Percentiles rank a stretch among this genome's conserved stretches.
These are phyloP conservation scores for Lithophane ornitopus DNA, from an alignment of 2,888 invertebrate genomes.

Conservation along the genomic window DNA sequence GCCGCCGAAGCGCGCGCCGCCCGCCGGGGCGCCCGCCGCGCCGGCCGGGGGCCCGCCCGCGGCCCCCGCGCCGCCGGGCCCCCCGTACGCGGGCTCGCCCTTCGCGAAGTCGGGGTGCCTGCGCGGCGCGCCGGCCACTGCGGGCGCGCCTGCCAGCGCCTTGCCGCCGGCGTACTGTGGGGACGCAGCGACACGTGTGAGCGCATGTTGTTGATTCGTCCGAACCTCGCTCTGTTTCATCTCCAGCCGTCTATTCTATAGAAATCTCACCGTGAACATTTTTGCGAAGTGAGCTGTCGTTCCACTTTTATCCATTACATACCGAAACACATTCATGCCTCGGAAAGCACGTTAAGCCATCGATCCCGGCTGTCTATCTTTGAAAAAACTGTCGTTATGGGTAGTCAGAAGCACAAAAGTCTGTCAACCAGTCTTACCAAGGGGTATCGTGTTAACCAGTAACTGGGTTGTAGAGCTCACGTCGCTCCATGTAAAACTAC, in stretches of 20 bases:
- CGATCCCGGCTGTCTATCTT: neutral
- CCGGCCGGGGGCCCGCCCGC: conserved; percentile 64
- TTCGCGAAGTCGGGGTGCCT: conserved; percentile 80
- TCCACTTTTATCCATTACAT: neutral
- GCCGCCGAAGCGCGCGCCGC: conserved; percentile 70
- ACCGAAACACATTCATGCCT: neutral
- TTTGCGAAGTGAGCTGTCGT: neutral
- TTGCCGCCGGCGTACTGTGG: conserved; percentile 84
- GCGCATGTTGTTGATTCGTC: neutral
- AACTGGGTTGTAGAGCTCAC: too few species aligned
- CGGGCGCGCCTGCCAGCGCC: conserved; percentile 90
- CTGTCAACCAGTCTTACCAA: neutral
- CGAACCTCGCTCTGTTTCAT: conserved; percentile 36
- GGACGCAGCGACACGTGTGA: conserved; percentile 51
- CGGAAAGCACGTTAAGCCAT: neutral
- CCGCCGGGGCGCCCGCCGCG: conserved; percentile 64
- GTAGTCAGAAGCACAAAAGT: neutral
- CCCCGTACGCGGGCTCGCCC: conserved; percentile 70
- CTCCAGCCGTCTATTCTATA: neutral
- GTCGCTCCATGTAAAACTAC: neutral
- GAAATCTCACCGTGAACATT: neutral
- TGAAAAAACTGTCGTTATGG: neutral
- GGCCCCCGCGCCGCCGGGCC: conserved; percentile 55
- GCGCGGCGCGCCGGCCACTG: conserved; percentile 86
- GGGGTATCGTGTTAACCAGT: neutral